Conservation (phyloP, 2,113 vertebrate species). For the Hiodon tergisus region DNA sequence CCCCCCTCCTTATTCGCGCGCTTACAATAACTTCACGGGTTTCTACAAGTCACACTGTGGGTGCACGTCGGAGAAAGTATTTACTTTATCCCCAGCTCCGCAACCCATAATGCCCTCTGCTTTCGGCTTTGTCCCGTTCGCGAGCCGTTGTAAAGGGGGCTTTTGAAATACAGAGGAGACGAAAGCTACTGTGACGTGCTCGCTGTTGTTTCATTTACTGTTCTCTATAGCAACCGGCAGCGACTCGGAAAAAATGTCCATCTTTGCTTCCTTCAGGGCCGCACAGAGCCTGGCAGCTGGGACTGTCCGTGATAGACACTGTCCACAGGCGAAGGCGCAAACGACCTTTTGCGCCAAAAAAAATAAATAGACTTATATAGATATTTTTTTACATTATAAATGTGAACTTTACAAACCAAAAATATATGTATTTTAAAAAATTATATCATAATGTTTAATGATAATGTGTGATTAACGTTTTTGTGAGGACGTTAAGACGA, state of each 20-base stretch:
- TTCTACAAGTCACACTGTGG: neutral
- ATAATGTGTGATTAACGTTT: neutral
- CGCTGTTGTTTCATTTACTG: constrained; percentile 84
- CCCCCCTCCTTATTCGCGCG: neutral
- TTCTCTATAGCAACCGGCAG: constrained; percentile 92
- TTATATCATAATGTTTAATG: no score
- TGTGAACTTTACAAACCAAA: no score
- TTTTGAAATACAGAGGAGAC: constrained; percentile 63
- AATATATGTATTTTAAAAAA: no score
- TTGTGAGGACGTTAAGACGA: neutral
- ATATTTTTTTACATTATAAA: neutral
- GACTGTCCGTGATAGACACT: constrained; percentile 13
- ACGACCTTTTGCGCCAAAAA: neutral
- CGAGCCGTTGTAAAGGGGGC: constrained; percentile 61
- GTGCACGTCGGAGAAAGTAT: neutral
- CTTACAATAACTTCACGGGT: neutral
- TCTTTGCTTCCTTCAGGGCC: constrained; percentile 61
- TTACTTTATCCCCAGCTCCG: constrained; percentile 49
- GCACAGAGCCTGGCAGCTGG: constrained; percentile 27
- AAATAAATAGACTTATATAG: neutral
- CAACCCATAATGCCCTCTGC: constrained; percentile 48
- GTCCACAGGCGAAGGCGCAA: neutral
- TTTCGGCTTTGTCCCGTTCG: constrained; percentile 53
- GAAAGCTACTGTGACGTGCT: constrained; percentile 79
- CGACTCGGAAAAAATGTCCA: constrained; percentile 83